Evolutionary conservation across 2,888 invertebrate species (phyloP).

Genomic region (Rhagonycha lutea): DNA sequence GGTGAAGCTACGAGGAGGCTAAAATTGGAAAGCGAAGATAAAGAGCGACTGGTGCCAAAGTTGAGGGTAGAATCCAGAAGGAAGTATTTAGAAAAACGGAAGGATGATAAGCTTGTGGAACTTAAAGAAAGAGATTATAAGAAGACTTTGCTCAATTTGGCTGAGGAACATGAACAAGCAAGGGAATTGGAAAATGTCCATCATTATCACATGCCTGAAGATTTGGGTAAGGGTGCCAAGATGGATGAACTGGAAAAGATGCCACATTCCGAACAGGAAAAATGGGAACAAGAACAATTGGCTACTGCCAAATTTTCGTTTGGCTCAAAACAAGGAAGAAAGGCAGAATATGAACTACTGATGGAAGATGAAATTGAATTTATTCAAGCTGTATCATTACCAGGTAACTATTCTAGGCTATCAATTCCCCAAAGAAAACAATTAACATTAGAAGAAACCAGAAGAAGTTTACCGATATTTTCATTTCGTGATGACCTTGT

Average conservation of each 20-base stretch:
- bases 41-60: conserved; percentile 85
- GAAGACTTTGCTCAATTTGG: conserved; percentile 85
- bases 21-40: conserved; percentile 87
- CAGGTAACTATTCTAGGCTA: conserved; percentile 57
- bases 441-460: conserved; percentile 87
- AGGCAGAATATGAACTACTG: conserved; percentile 88
- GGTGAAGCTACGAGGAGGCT: conserved; percentile 90
- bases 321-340: conserved; percentile 73
- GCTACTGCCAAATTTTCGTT: conserved; percentile 89
- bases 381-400: conserved; percentile 84
- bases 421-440: conserved; percentile 73
- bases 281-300: conserved; percentile 98
- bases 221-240: conserved; percentile 73
- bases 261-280: conserved; percentile 83
- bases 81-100: conserved; percentile 93
- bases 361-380: conserved; percentile 98
- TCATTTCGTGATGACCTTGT: conserved; percentile 89
- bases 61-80: conserved; percentile 88
- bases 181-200: conserved; percentile 90
- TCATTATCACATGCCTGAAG: conserved; percentile 92
- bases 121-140: conserved; percentile 92
- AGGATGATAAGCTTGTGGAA: conserved; percentile 94
- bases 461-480: conserved; percentile 90
- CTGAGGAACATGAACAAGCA: conserved; percentile 94
- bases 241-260: conserved; percentile 80